phyloP scores from a whole-genome alignment of 2,113 vertebrate species.

The Spea bombifrons region DNA sequence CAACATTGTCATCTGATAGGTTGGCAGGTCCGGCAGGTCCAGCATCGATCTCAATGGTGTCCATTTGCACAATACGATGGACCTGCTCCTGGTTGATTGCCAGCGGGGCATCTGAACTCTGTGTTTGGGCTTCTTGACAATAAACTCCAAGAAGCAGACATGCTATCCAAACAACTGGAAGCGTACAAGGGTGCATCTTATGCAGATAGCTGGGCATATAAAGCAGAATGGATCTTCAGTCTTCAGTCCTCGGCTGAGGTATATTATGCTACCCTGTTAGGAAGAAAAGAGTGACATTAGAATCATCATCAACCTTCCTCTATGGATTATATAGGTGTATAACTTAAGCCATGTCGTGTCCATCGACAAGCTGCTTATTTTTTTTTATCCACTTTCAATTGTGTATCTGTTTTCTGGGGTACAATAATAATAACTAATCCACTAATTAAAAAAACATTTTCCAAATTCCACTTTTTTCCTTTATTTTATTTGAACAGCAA shows the following conservation, averaged over 20 bases:
- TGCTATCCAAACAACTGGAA: conserved; percentile 39
- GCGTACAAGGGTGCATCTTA: background rate
- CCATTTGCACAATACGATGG: conserved; percentile 35
- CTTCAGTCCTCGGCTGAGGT: background rate
- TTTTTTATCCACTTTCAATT: no score
- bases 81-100: conserved; percentile 37
- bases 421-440: no score
- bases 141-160: background rate
- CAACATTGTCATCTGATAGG: background rate
- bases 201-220: background rate
- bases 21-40: conserved; percentile 13
- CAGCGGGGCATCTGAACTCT: background rate
- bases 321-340: no score
- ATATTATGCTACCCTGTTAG: background rate
- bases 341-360: no score
- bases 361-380: no score
- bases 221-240: background rate
- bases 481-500: no score
- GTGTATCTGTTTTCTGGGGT: no score
- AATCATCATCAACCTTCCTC: no score
- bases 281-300: background rate
- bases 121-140: conserved; percentile 49
- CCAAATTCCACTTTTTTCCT: no score
- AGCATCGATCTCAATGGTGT: background rate
- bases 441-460: no score